Evolutionary conservation across 1,140 invertebrate species (phyloP).

Genomic region (Megalonaias nervosa): DNA sequence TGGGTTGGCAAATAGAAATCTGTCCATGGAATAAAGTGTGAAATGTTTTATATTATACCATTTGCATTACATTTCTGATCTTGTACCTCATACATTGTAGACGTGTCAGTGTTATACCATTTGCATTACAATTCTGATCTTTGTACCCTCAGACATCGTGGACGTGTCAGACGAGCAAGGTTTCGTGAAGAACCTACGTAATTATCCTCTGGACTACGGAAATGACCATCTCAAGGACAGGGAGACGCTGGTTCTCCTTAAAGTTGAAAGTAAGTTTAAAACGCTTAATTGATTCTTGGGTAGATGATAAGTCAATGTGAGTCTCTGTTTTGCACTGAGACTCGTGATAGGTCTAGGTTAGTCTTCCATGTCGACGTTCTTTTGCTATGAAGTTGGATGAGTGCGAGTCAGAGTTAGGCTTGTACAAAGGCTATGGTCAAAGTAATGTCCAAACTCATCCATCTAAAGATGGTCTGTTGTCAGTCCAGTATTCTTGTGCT

Average conservation of each 20-base stretch:
- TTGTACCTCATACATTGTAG: neutral
- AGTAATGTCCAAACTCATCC: neutral
- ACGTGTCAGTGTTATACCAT: neutral
- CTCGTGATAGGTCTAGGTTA: neutral
- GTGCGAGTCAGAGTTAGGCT: neutral
- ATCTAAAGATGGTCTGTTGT: neutral
- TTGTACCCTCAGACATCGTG: slow-evolving; percentile 16
- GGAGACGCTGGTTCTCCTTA: slow-evolving; percentile 31
- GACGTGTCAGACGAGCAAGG: slow-evolving; percentile 33
- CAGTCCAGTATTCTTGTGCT: neutral
- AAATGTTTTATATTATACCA: neutral
- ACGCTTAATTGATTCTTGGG: neutral
- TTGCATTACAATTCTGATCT: neutral
- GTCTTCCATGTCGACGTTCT: neutral
- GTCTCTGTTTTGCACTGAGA: neutral
- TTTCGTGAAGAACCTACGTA: slow-evolving; percentile 30
- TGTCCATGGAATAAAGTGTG: neutral
- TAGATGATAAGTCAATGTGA: too few species aligned
- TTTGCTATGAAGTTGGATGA: neutral
- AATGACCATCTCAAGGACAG: slow-evolving; percentile 29
- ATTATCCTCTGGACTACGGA: slow-evolving; percentile 28
- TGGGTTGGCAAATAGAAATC: too few species aligned
- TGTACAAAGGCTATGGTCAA: neutral
- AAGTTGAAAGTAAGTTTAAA: slow-evolving; percentile 24
- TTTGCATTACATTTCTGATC: neutral